Base-by-base conservation (phyloP, 1,140 invertebrate genomes). In the Drosophila melanica region DNA sequence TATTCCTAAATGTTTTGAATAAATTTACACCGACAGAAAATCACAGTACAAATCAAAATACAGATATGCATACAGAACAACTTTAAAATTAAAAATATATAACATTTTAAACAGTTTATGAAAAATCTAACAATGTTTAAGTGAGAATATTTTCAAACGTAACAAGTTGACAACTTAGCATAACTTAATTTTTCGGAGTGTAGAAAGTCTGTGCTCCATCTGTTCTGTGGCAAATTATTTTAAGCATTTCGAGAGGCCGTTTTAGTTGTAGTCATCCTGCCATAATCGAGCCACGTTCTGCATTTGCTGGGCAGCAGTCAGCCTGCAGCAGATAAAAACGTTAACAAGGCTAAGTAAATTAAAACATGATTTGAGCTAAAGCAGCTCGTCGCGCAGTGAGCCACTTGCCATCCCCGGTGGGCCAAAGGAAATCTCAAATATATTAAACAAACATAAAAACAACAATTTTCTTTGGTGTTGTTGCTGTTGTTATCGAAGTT, bases 381-480 rank as follows among this genome's bases (percentile, higher is more conserved):
- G 57, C 62, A 33, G 14, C 18, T 42, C 33, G 8, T 37, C 18
- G 44, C n/a, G n/a, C 53, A 48, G 45, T 39, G 50, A 12, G 47
- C 57, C 59, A 57, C 50, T 66, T 47, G 8, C 37, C 45, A 37
- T 14, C 50, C 67, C 62, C 55, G 51, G 62, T 59, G 41, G 18
- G 45, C 42, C 53, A 50, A 74, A 53, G 48, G 35, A 72, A 79
- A 72, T 69, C 59, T 62, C 47, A 78, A 81, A 81, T 79, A 81
- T 79, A 81, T 81, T 79, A 82, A 79, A 65, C 68, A 89, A 82
- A 87, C 72, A 77, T 76, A 73, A 77, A 79, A 76, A 75, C 60
- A 69, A 69, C 76, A 55, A 76, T 72, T 53, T 48, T 45, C 12
- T 70, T 27, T 60, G 16, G 9, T 62, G 39, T 20, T 58, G 20